Evolutionary conservation across 1,140 invertebrate genomes (phyloP).

Genomic region (Eriosoma lanigerum): DNA sequence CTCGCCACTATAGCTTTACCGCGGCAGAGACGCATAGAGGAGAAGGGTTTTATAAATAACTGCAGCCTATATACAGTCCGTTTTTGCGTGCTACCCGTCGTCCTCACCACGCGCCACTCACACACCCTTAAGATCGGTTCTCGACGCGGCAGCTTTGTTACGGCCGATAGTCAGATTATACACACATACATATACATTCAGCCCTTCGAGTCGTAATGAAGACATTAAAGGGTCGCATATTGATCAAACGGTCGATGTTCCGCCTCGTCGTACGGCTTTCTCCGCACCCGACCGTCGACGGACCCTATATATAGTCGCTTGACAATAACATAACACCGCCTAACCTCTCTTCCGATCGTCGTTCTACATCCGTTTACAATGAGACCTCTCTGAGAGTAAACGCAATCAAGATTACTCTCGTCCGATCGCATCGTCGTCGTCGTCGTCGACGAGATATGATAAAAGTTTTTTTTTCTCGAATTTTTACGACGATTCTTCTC

Average conservation of each 20-base stretch:
- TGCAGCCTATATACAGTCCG: not conserved
- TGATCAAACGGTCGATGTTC: constrained; percentile 44
- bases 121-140: not conserved
- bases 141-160: constrained; percentile 24
- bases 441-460: not conserved
- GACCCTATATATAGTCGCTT: constrained; percentile 4
- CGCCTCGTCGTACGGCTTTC: constrained; percentile 9
- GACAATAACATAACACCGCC: constrained; percentile 22
- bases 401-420: constrained; percentile 40
- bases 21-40: not conserved
- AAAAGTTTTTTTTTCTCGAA: not conserved
- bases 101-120: not conserved
- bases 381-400: not conserved
- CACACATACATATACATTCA: not conserved
- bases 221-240: constrained; percentile 52
- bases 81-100: constrained; percentile 18
- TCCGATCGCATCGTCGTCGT: constrained; percentile 16
- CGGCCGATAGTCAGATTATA: constrained; percentile 51
- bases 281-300: not conserved
- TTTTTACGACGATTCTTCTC: not conserved
- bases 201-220: constrained; percentile 41
- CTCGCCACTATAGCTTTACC: not conserved
- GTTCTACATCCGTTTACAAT: not conserved
- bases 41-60: constrained; percentile 26
- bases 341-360: not conserved